Conservation (phyloP, 2,113 vertebrate genomes). For the Mirza zaza region DNA sequence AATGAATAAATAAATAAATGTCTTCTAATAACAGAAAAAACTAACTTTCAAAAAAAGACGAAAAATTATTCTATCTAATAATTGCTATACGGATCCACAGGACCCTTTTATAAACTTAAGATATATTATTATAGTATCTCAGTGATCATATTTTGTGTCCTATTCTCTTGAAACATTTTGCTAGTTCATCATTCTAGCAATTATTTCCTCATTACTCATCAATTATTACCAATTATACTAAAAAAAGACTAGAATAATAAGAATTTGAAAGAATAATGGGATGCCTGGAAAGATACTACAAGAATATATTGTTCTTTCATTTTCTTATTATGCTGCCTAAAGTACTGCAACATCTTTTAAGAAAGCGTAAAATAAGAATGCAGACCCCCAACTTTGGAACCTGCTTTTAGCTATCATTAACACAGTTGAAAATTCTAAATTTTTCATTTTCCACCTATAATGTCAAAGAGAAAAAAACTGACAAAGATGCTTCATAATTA, state of each 20-base stretch:
- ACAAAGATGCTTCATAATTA: neutral
- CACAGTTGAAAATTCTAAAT: neutral
- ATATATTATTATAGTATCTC: neutral
- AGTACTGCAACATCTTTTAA: neutral
- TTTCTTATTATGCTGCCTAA: neutral
- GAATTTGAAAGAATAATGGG: neutral
- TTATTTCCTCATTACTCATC: neutral
- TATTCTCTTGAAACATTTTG: neutral
- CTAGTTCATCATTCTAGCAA: neutral
- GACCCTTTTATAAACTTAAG: constrained; percentile 19
- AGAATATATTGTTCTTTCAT: neutral
- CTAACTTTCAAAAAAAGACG: neutral
- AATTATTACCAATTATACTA: constrained; percentile 2
- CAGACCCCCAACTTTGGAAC: neutral
- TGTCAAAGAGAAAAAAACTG: neutral
- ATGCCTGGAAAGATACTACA: neutral
- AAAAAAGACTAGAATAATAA: constrained; percentile 10
- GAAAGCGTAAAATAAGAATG: constrained; percentile 10
- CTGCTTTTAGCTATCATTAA: constrained; percentile 4
- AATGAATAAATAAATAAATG: too few species aligned
- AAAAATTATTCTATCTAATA: neutral
- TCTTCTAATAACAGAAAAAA: neutral
- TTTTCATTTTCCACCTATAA: constrained; percentile 3
- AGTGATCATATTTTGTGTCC: neutral
- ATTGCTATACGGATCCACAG: neutral